These are phyloP conservation scores for Sphaerodactylus townsendi DNA, from an alignment of 2,113 vertebrate genomes.

Conservation along the genomic window DNA sequence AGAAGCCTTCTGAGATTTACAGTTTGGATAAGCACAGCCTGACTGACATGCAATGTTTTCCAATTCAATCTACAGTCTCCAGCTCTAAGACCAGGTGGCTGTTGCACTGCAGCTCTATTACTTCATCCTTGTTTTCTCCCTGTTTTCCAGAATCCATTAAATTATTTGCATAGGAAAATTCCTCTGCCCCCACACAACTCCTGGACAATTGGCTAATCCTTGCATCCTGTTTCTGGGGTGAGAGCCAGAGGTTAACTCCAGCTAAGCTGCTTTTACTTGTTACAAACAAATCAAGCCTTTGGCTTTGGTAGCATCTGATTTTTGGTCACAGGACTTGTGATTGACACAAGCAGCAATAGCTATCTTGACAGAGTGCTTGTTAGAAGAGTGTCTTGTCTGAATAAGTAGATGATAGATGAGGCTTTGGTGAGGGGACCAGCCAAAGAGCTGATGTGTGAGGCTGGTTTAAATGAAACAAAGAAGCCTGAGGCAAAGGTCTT, in stretches of 20 bases:
- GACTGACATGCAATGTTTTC: too few relatives aligned
- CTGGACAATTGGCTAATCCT: slow-evolving; percentile 36
- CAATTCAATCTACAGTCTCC: too few relatives aligned
- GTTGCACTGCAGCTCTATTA: slow-evolving; percentile 27
- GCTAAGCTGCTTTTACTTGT: background rate
- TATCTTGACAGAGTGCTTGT: background rate
- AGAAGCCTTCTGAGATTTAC: background rate
- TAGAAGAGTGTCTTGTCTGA: slow-evolving; percentile 24
- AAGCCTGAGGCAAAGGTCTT: background rate
- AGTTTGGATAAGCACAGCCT: too few relatives aligned
- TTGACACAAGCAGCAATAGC: background rate
- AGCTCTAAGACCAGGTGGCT: background rate
- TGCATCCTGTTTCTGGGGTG: slow-evolving; percentile 33
- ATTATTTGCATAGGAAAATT: slow-evolving; percentile 13
- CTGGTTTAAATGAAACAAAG: slow-evolving; percentile 24
- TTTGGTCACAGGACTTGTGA: slow-evolving; percentile 23
- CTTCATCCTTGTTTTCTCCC: background rate
- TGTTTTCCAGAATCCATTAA: slow-evolving; percentile 51
- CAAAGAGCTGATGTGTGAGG: background rate
- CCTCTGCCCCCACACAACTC: background rate
- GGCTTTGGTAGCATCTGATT: slow-evolving; percentile 29
- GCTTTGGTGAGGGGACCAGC: background rate
- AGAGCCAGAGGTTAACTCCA: background rate
- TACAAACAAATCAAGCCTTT: slow-evolving; percentile 39
- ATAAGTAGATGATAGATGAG: slow-evolving; percentile 20